Evolutionary conservation across 2,888 invertebrate species (phyloP).

Genomic region (Himalopsyche japonica): DNA sequence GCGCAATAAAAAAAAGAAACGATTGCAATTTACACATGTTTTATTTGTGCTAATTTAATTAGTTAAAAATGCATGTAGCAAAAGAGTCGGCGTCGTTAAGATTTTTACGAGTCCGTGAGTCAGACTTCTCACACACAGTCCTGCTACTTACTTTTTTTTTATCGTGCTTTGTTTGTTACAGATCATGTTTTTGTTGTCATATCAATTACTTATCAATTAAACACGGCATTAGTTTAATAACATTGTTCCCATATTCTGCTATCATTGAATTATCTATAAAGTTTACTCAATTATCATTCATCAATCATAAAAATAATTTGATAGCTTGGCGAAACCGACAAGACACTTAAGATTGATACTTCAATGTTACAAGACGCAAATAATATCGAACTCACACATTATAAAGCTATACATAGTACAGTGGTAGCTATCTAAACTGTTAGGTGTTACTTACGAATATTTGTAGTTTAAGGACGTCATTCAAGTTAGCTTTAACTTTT

Average conservation of each 20-base stretch:
- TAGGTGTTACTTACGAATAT: too few species aligned
- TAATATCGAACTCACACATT: background rate
- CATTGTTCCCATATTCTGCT: background rate
- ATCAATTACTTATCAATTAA: background rate
- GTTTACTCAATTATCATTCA: background rate
- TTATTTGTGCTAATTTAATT: too few species aligned
- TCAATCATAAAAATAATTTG: background rate
- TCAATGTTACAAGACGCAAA: background rate
- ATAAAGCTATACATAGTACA: too few species aligned
- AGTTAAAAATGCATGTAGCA: too few species aligned
- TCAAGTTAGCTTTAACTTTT: too few species aligned
- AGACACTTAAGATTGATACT: background rate
- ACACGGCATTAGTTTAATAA: background rate
- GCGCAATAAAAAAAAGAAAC: too few species aligned
- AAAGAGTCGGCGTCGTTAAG: too few species aligned
- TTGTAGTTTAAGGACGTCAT: too few species aligned
- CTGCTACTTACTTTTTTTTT: background rate
- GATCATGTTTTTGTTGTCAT: background rate
- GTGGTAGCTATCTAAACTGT: too few species aligned
- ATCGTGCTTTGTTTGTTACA: background rate
- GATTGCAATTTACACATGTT: too few species aligned
- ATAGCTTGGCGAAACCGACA: background rate
- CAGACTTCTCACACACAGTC: background rate
- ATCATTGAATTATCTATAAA: background rate
- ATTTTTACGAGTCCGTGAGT: too few species aligned